Evolutionary conservation across 2,797 vertebrate genomes (phyloP), one percentile per base, ranked within the genome.

Genomic region (Sparidentex hasta): DNA sequence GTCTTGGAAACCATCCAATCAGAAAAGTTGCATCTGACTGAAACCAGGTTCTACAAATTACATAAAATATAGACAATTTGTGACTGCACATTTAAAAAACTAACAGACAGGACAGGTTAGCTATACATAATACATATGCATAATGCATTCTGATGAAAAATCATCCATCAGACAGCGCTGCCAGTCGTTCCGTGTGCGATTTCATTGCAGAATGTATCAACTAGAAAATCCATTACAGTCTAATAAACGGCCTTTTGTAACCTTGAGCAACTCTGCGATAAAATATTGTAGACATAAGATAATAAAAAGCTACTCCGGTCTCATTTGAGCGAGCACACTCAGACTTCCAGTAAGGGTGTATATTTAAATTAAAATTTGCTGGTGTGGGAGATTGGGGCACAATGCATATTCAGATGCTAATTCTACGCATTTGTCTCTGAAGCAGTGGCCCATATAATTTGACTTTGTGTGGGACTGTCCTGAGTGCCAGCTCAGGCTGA

Each of bases 331-430:
- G 76, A 84, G 80, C 52, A 68, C 51, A 79, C 73, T 81, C 82
- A 83, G 65, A 86, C 78, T 84, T 76, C 76, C 77, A 84, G 80
- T 74, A 48, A 86, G 78, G 62, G 63, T 87, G 86, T 87, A 80
- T 87, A 88, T 93, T 92, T 82, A 92, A 90, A 94, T 94, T 89
- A 88, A 92, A 92, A 89, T 90, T 70, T 92, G 87, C 88, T 92
- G 90, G 87, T 80, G 87, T 89, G 87, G 77, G 87, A 90, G 88
- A 94, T 83, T 90, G 89, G 87, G 81, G 74, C 84, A 90, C 91
- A 91, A 94, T 91, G 87, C 93, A 93, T 92, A 90, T 94, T 95
- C 91, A 93, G 83, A 95, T 94, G 90, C 87, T 93, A 94, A 94
- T 94, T 91, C 79, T 56, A 62, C 29, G 74, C 88, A 84, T 93